Evolutionary conservation across 2,113 vertebrate species (phyloP), one percentile per base, ranked within the genome.

Genomic region (Madoqua kirkii): DNA sequence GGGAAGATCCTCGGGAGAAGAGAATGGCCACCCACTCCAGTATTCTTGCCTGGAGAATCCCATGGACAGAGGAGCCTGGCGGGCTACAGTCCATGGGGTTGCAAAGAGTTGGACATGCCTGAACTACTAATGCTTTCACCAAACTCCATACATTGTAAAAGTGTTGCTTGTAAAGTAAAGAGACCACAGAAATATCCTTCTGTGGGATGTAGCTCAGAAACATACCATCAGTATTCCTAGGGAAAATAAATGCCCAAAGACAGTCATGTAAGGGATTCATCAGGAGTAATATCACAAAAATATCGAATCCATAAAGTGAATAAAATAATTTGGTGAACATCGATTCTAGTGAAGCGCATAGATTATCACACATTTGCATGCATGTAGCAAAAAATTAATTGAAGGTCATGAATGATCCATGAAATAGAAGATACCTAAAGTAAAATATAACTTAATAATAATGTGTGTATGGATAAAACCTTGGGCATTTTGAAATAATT

Each of bases 51-150:
- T 40, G 67, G 36, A 67, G 62, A 74, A 74, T 74, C 10, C 67
- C 67, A 25, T 7, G 67, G n/a, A 23, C 3, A 40, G 19, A 71
- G 3, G 36, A 74, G n/a, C 19, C 67, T 40, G 36, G 21, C 0
- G 0, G 67, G n/a, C 67, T 74, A 40, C 36, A 74, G 10, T 74
- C 21, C 67, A 25, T 13, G 19, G 67, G 19, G n/a, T 40, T 5
- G 0, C 67, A 74, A 40, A 74, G n/a, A 40, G 67, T 6, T 40
- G 19, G 67, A 74, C 21, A 74, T 0, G 1, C 36, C 0, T 74
- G 36, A 74, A 74, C 36, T 74, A 40, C 21, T 74, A 40, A 74
- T 5, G 40, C 19, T 74, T 36, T 74, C 1, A 74, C 21, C 36
- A 62, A 60, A 59, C 57, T 82, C 11, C 9, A 2, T 25, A 25